Percentiles rank a stretch among this genome's conserved stretches.
Conservation (phyloP, 2,113 vertebrate genomes). For the Sylvietta virens region DNA sequence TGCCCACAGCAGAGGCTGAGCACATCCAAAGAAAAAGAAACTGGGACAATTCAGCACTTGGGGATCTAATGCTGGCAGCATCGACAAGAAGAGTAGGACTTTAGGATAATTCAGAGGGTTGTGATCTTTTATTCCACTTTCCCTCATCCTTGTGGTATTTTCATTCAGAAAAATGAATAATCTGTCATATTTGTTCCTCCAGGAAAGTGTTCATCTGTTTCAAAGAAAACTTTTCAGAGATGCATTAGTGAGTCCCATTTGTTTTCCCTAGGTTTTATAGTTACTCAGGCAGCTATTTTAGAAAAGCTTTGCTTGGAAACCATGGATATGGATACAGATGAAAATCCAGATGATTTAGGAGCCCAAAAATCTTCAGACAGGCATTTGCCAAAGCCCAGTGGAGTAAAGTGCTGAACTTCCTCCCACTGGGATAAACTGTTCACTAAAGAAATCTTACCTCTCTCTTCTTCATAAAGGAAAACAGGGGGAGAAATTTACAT, state of each 20-base stretch:
- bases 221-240: neutral
- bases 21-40: neutral
- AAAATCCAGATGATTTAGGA: neutral
- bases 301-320: neutral
- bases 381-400: neutral
- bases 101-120: neutral
- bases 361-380: neutral
- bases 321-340: neutral
- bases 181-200: neutral
- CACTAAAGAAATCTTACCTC: neutral
- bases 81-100: neutral
- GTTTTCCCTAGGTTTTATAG: neutral
- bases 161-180: neutral
- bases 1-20: neutral
- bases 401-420: neutral
- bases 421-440: neutral
- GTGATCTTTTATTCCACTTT: neutral
- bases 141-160: neutral
- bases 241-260: neutral
- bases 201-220: neutral
- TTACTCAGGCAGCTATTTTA: neutral
- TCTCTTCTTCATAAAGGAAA: neutral
- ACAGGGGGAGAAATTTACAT: neutral
- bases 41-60: neutral
- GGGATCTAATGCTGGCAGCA: fast-evolving